phyloP scores from a whole-genome alignment of 2,113 vertebrate species.

The Madoqua kirkii region DNA sequence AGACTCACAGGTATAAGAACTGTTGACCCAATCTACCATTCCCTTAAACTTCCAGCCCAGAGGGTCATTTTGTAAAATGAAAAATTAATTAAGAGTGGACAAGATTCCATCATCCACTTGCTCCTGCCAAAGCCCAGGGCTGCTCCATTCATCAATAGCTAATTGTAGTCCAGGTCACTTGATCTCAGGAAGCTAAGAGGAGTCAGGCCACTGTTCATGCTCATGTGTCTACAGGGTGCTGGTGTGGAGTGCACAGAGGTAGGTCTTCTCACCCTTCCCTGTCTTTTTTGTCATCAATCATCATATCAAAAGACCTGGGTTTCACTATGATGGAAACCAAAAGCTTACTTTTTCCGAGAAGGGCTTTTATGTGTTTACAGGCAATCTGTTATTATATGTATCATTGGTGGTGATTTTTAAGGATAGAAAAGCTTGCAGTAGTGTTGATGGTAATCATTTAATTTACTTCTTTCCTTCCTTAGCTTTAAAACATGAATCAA shows the following conservation, averaged over 20 bases:
- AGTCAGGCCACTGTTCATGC: background rate
- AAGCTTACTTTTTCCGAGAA: conserved; percentile 10
- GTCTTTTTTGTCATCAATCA: background rate
- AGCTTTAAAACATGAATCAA: conserved; percentile 33
- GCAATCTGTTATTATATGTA: background rate
- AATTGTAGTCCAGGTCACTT: conserved; percentile 18
- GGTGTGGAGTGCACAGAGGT: background rate
- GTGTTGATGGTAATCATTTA: conserved; percentile 42
- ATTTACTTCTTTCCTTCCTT: conserved; percentile 18
- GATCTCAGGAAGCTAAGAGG: conserved; percentile 25
- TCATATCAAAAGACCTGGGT: conserved; percentile 4
- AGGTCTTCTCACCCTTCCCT: background rate
- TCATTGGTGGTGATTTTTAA: background rate
- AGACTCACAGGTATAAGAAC: background rate
- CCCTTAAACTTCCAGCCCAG: background rate
- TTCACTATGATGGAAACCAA: conserved; percentile 38
- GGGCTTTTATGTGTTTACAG: conserved; percentile 44
- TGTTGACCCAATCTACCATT: background rate
- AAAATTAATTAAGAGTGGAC: background rate
- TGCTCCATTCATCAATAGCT: background rate
- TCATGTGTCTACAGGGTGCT: conserved; percentile 10
- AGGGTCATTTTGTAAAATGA: conserved; percentile 1
- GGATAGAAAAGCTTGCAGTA: background rate
- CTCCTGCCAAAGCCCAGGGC: background rate
- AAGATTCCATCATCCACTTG: background rate